phyloP scores from a whole-genome alignment of 2,888 invertebrate genomes.

The Eupithecia exiguata region DNA sequence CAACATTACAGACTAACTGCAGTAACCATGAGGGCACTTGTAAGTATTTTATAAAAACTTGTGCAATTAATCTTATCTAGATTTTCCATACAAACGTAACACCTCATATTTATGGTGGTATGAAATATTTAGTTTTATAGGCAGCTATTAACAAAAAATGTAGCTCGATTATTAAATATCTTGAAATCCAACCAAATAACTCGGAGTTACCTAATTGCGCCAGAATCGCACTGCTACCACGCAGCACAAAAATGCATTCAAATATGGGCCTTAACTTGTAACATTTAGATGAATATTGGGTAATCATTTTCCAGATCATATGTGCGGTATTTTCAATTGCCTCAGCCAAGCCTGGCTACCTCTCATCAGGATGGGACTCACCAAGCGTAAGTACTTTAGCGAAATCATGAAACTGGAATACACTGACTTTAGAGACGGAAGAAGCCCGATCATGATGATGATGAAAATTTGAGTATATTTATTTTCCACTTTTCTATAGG shows the following conservation, averaged over 20 bases:
- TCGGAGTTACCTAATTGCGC: no score
- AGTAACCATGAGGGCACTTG: conserved; percentile 68
- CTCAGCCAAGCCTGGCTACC: conserved; percentile 66
- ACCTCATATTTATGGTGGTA: not conserved
- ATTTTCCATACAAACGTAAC: not conserved
- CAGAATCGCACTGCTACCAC: no score
- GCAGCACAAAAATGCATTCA: no score
- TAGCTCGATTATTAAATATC: no score
- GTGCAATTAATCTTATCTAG: not conserved
- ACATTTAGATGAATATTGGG: no score
- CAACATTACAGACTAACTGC: conserved; percentile 64
- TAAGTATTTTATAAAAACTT: conserved; percentile 55
- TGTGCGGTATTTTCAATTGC: conserved; percentile 68
- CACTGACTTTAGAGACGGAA: no score
- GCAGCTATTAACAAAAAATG: no score
- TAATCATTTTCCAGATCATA: conserved; percentile 60
- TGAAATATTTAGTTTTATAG: not conserved
- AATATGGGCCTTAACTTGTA: no score
- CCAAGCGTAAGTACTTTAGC: conserved; percentile 31
- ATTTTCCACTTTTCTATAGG: no score
- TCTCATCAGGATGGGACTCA: conserved; percentile 54
- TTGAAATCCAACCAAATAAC: no score
- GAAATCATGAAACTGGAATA: not conserved
- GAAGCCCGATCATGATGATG: no score
- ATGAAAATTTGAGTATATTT: no score